Percentiles rank a stretch among this genome's conserved stretches.
Conservation (phyloP, 2,888 invertebrate species). For the Cryptus armator region DNA sequence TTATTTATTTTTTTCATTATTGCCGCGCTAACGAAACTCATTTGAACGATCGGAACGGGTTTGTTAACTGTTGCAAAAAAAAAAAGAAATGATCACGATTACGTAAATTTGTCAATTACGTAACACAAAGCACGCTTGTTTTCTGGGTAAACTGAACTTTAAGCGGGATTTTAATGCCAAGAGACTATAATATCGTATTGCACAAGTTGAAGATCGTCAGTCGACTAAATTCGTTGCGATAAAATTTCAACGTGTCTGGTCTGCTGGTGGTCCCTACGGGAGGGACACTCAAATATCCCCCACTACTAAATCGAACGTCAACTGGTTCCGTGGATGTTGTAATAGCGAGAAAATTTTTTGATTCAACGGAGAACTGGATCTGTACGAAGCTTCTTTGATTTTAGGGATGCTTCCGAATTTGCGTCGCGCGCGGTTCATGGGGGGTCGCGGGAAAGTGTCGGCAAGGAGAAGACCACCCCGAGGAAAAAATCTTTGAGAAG, state of each 20-base stretch:
- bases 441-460: conserved; percentile 71
- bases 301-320: conserved; percentile 40
- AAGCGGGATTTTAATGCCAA: conserved; percentile 1
- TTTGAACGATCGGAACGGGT: background rate
- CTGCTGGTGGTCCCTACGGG: conserved; percentile 61
- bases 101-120: background rate
- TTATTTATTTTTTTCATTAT: conserved; percentile 51
- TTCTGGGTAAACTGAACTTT: background rate
- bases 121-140: background rate
- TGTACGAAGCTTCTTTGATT: conserved; percentile 42
- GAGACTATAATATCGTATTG: conserved; percentile 68
- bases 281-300: conserved; percentile 45
- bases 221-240: conserved; percentile 65
- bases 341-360: conserved; percentile 30
- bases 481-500: conserved; percentile 46
- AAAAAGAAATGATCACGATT: background rate
- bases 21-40: background rate
- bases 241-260: conserved; percentile 49
- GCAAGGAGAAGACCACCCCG: conserved; percentile 28
- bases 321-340: conserved; percentile 3
- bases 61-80: background rate
- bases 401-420: conserved; percentile 38
- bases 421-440: conserved; percentile 57
- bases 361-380: conserved; percentile 30
- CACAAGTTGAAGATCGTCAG: conserved; percentile 72